Evolutionary conservation across 2,888 invertebrate species (phyloP).

Genomic region (Eilema sororculum): DNA sequence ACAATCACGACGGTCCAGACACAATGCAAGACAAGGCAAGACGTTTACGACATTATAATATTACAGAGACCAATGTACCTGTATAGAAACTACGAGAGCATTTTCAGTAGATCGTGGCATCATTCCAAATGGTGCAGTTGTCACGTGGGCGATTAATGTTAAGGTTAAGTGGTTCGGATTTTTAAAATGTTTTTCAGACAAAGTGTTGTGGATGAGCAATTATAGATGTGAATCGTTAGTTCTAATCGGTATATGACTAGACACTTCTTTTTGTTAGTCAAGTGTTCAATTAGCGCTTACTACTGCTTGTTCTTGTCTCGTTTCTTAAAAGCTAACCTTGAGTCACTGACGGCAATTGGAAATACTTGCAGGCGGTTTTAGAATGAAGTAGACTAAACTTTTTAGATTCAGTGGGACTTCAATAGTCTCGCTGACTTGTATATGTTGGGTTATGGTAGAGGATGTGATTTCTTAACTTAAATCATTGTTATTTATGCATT

Average conservation of each 20-base stretch:
- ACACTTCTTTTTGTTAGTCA: background rate
- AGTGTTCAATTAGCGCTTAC: conserved; percentile 1
- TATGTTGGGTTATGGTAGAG: no score
- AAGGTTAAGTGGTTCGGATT: conserved; percentile 9
- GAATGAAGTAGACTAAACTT: no score
- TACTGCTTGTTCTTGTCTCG: background rate
- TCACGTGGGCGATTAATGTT: conserved; percentile 14
- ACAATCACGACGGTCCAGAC: conserved; percentile 34
- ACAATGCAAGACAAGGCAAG: conserved; percentile 51
- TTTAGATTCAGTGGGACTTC: no score
- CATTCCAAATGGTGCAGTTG: conserved; percentile 25
- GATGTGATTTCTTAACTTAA: no score
- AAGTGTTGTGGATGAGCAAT: background rate
- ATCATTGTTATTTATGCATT: no score
- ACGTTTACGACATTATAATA: conserved; percentile 44
- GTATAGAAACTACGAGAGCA: conserved; percentile 19
- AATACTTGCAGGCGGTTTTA: no score
- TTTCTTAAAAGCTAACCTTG: background rate
- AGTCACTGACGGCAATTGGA: background rate
- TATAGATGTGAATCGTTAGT: background rate
- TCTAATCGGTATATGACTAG: background rate
- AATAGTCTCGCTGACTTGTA: no score
- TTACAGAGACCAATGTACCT: conserved; percentile 48
- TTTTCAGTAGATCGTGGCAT: conserved; percentile 22
- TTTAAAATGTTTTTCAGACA: conserved; percentile 1